These are phyloP conservation scores for Rhea pennata DNA, from an alignment of 2,113 vertebrate species.

Conservation along the genomic window DNA sequence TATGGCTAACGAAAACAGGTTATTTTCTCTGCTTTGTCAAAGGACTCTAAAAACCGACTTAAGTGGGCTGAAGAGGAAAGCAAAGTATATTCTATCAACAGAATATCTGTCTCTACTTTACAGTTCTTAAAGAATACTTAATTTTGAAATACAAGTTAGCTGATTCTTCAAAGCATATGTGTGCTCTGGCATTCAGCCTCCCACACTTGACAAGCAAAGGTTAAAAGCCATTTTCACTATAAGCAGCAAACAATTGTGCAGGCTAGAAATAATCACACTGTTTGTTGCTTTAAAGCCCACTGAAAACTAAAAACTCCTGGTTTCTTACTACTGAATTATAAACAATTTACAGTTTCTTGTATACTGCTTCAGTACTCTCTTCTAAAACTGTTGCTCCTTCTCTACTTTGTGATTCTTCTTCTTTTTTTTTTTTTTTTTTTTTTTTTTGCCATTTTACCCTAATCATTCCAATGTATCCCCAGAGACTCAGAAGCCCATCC, in stretches of 20 bases:
- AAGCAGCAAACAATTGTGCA: slow-evolving; percentile 32
- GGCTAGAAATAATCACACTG: slow-evolving; percentile 1
- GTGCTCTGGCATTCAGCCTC: slow-evolving; percentile 31
- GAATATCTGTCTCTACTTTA: not conserved
- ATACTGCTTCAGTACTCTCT: not conserved
- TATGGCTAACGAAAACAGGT: not conserved
- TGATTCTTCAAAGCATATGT: not conserved
- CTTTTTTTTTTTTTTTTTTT: not conserved
- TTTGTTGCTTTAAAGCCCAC: slow-evolving; percentile 48
- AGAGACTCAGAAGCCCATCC: not conserved
- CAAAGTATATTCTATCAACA: not conserved
- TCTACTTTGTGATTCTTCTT: not conserved
- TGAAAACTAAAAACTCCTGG: not conserved
- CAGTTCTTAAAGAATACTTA: slow-evolving; percentile 26
- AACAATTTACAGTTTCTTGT: not conserved
- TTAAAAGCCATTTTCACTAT: slow-evolving; percentile 26
- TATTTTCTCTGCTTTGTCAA: not conserved
- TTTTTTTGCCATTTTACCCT: not conserved
- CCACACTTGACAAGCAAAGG: slow-evolving; percentile 50
- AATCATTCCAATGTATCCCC: not conserved
- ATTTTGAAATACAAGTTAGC: slow-evolving; percentile 27
- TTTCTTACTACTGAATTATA: not conserved
- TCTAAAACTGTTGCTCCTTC: not conserved
- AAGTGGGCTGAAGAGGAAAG: not conserved
- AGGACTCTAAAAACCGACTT: not conserved